Percentiles rank a stretch among this genome's conserved stretches.
Conservation (phyloP, 2,888 invertebrate species). For the Subacronicta megacephala region DNA sequence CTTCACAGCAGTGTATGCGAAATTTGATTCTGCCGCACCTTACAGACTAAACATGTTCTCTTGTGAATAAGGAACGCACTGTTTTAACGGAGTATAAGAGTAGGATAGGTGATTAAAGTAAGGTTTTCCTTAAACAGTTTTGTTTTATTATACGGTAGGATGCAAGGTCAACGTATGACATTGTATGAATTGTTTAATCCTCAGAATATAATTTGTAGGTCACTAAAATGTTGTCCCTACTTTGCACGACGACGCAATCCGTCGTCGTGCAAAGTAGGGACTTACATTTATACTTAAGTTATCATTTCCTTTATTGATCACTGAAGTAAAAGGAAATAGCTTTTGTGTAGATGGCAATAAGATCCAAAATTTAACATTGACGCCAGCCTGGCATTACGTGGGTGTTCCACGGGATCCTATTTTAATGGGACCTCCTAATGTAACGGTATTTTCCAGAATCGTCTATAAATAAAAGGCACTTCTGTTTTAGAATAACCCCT, state of each 20-base stretch:
- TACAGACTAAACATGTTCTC: conserved; percentile 4
- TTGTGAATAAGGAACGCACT: conserved; percentile 5
- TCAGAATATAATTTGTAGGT: no score
- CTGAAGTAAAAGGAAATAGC: conserved; percentile 17
- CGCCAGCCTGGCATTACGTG: conserved; percentile 1
- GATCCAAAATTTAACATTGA: conserved; percentile 11
- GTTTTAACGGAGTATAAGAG: conserved; percentile 6
- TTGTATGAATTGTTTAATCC: not conserved
- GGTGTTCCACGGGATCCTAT: conserved; percentile 20
- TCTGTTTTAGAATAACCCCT: conserved; percentile 4
- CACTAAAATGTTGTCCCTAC: no score
- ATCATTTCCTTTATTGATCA: conserved; percentile 13
- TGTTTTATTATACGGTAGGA: conserved; percentile 1
- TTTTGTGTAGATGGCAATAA: conserved; percentile 17
- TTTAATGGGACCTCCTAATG: conserved; percentile 22
- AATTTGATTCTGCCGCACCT: conserved; percentile 7
- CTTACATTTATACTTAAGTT: conserved; percentile 3
- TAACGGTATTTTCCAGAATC: conserved; percentile 27
- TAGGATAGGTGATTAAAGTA: conserved; percentile 7
- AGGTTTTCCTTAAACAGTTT: conserved; percentile 17
- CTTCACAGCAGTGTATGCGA: conserved; percentile 1
- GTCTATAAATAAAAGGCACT: conserved; percentile 2
- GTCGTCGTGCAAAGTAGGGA: no score
- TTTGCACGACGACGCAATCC: no score
- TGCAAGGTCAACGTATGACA: not conserved